These are phyloP conservation scores for Drosophila fuyamai DNA, from an alignment of 1,140 invertebrate genomes.

Conservation along the genomic window DNA sequence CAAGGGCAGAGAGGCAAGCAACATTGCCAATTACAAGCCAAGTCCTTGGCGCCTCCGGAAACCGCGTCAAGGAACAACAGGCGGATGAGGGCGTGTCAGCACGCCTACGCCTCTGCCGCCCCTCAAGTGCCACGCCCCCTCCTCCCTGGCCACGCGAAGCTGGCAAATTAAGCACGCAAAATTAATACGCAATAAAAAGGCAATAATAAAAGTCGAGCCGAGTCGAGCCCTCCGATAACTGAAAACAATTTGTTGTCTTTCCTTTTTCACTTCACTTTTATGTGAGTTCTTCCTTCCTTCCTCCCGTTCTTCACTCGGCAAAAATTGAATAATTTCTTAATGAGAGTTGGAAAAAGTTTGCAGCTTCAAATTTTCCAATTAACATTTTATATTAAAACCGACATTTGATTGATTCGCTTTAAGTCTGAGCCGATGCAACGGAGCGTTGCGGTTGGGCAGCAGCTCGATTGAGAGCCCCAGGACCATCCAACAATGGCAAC, in stretches of 20 bases:
- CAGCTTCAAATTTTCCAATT: slow-evolving; percentile 63
- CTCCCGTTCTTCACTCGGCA: not conserved
- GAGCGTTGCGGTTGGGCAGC: slow-evolving; percentile 17
- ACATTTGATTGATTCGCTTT: slow-evolving; percentile 77
- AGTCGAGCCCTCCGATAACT: slow-evolving; percentile 44
- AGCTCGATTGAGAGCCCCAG: slow-evolving; percentile 20
- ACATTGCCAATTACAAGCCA: slow-evolving; percentile 75
- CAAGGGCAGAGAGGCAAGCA: slow-evolving; percentile 27
- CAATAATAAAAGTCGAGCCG: slow-evolving; percentile 77
- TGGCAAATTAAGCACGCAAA: slow-evolving; percentile 82
- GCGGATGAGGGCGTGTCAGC: slow-evolving; percentile 5
- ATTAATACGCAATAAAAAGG: slow-evolving; percentile 84
- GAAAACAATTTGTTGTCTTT: slow-evolving; percentile 73
- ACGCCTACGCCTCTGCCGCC: slow-evolving; percentile 37
- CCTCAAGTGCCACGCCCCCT: slow-evolving; percentile 5
- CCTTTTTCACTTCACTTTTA: slow-evolving; percentile 56
- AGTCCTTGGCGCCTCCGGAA: slow-evolving; percentile 54
- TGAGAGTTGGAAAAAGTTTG: slow-evolving; percentile 51
- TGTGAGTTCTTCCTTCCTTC: slow-evolving; percentile 8
- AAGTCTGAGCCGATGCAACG: slow-evolving; percentile 28
- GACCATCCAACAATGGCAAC: slow-evolving; percentile 44
- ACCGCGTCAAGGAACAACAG: slow-evolving; percentile 34
- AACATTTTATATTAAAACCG: slow-evolving; percentile 75
- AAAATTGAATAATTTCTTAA: slow-evolving; percentile 75
- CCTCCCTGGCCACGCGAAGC: not conserved